These are phyloP conservation scores for Caenorhabditis virilis DNA, from an alignment of 2,888 invertebrate genomes.

Conservation along the genomic window DNA sequence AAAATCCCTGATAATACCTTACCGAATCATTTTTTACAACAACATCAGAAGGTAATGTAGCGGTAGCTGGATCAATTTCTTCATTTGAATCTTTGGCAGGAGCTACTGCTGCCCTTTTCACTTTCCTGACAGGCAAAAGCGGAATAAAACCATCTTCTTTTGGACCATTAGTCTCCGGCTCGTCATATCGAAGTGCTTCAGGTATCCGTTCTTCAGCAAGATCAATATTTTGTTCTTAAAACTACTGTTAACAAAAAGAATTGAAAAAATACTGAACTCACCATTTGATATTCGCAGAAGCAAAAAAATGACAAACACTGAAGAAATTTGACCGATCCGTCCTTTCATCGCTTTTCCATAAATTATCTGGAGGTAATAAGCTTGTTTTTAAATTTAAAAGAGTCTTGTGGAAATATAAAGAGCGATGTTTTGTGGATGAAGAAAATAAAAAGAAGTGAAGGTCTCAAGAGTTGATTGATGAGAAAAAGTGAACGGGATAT, in stretches of 20 bases:
- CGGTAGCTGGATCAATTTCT: constrained; percentile 30
- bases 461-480: too few species aligned
- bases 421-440: too few species aligned
- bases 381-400: too few species aligned
- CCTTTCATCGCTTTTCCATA: too few species aligned
- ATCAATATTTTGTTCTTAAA: constrained; percentile 31
- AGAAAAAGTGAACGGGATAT: too few species aligned
- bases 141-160: constrained; percentile 18
- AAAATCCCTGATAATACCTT: constrained; percentile 4
- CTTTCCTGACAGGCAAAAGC: constrained; percentile 16
- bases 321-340: too few species aligned
- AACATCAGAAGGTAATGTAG: constrained; percentile 28
- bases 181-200: constrained; percentile 13
- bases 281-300: background rate
- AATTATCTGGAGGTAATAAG: too few species aligned
- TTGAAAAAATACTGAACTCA: background rate
- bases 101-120: background rate
- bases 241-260: background rate
- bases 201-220: constrained; percentile 19
- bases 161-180: constrained; percentile 19
- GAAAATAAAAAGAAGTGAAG: too few species aligned
- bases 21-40: constrained; percentile 33
- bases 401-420: too few species aligned
- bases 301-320: background rate
- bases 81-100: constrained; percentile 3